Base-by-base conservation (phyloP, 2,888 invertebrate species). In the Lobophora halterata region DNA sequence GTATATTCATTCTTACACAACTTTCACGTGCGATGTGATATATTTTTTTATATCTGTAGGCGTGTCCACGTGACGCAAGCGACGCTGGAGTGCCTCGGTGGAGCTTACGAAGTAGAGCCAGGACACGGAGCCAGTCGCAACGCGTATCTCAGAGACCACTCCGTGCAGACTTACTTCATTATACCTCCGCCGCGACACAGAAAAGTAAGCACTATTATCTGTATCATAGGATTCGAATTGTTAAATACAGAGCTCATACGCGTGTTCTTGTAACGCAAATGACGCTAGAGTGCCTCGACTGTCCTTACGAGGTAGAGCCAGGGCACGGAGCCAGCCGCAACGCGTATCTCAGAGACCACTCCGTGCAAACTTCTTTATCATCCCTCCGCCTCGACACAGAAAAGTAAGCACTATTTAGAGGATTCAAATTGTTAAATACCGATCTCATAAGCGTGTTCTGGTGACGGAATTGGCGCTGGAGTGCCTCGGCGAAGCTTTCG, bases 21-120 rank as follows among this genome's bases (percentile, higher is more conserved):
- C n/a, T n/a, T n/a, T n/a, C n/a, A n/a, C n/a, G n/a, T n/a, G n/a
- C n/a, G n/a, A 17, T 24, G 5, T 24, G n/a, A 17, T 16, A 11
- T 8, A 6, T 23, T 3, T 27, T 51, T 51, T 59, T 2, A 4
- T 19, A 30, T 17, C 7, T 86, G 4, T 81, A 95, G 96, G 26
- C 90, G 94, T 9, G 95, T 96, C 26, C 95, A 95, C 72, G 92
- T 96, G 49, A 95, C 95, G 1, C 93, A 94, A 66, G 93, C 95
- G 8, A 96, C 97, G 1, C 82, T 96, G 52, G 95, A 95, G 64
- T 93, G 93, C 65, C 89, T 97, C 21, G 94, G 94, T 16, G 96
- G 95, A 0, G 95, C 96, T 60, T 97, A 97, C 74, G 95, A 96
- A 73, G 95, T 97, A 41, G 97, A 97, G 79, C 92, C 95, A 1